These are phyloP conservation scores for Zaprionus kolodkinae DNA, from an alignment of 1,140 invertebrate species.

Conservation along the genomic window DNA sequence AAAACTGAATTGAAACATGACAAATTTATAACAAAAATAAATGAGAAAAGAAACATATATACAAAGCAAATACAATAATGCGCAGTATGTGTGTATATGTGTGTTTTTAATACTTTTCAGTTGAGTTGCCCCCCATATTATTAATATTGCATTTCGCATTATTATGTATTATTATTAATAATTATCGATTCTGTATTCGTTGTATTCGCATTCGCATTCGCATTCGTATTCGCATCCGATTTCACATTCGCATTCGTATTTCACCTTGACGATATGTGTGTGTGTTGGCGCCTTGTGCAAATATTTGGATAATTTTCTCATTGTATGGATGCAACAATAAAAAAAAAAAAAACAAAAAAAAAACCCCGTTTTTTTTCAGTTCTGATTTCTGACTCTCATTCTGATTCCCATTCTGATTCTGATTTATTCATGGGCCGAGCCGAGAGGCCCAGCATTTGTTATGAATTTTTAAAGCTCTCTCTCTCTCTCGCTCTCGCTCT, in stretches of 20 bases:
- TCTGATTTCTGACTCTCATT: slow-evolving; percentile 10
- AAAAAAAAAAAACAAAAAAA: slow-evolving; percentile 49
- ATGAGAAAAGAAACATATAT: slow-evolving; percentile 63
- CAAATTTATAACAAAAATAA: slow-evolving; percentile 56
- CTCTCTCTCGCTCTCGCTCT: no score
- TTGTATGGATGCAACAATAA: slow-evolving; percentile 57
- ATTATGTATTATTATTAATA: slow-evolving; percentile 55
- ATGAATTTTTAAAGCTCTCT: slow-evolving; percentile 62
- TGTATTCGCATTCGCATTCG: slow-evolving; percentile 64
- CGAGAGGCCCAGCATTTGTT: slow-evolving; percentile 38
- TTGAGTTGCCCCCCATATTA: slow-evolving; percentile 65
- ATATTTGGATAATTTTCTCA: slow-evolving; percentile 75
- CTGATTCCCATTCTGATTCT: slow-evolving; percentile 34
- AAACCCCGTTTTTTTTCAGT: slow-evolving; percentile 26
- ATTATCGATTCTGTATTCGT: slow-evolving; percentile 71
- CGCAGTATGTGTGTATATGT: slow-evolving; percentile 51
- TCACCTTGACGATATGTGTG: slow-evolving; percentile 36
- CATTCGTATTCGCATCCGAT: slow-evolving; percentile 54
- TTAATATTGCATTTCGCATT: slow-evolving; percentile 80
- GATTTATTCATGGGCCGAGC: slow-evolving; percentile 72
- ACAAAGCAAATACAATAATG: slow-evolving; percentile 48
- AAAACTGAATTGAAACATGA: slow-evolving; percentile 35
- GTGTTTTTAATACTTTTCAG: slow-evolving; percentile 60
- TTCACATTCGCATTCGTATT: slow-evolving; percentile 53
- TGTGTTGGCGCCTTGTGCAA: slow-evolving; percentile 66